Base-by-base conservation (phyloP, 1,140 invertebrate genomes). In the Frieseomelitta varia region DNA sequence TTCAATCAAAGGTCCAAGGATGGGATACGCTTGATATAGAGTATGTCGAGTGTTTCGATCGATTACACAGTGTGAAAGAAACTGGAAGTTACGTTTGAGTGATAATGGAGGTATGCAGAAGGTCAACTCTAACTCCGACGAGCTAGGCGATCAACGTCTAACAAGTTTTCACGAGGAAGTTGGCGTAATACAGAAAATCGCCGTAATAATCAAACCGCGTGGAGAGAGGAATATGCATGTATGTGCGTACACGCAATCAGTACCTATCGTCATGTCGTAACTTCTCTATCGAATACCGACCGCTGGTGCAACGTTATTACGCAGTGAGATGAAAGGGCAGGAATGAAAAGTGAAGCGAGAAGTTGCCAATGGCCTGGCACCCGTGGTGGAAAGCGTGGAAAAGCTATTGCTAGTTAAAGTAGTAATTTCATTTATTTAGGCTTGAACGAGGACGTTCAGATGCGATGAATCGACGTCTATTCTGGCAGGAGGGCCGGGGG, bases 381-480 rank as follows among this genome's bases (percentile, higher is more conserved):
- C 47, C 6, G 8, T 47, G 39, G 15, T 55, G 17, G 15, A 74
- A 34, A 58, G 56, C 4, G 8, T 24, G 30, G 73, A 34, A 75
- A 34, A 39, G 17, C 30, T 75, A n/a, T 58, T 75, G 55, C 8
- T 47, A 6, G 39, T 47, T 47, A 56, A 24, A 27, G 4, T 10
- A 21, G 58, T 83, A 83, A 83, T 83, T 78, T 34, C 63, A 78
- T 83, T 83, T 71, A 47, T 78, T 83, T 83, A 83, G 21, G 53
- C 21, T 61, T 55, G 39, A 47, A 77, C 47, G 71, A 63, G 58
- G 61, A 71, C 34, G 55, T 76, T 71, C 73, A 39, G 47, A 74
- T 47, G 71, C 53, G 65, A 74, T 76, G 73, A 77, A 83, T 83
- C 72, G 72, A 74, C 72, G 51, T 74, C 71, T 84, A 79, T 75